Percentiles rank a stretch among this genome's conserved stretches.
phyloP scores from a whole-genome alignment of 2,888 invertebrate genomes.

The Ennomos erosarius region DNA sequence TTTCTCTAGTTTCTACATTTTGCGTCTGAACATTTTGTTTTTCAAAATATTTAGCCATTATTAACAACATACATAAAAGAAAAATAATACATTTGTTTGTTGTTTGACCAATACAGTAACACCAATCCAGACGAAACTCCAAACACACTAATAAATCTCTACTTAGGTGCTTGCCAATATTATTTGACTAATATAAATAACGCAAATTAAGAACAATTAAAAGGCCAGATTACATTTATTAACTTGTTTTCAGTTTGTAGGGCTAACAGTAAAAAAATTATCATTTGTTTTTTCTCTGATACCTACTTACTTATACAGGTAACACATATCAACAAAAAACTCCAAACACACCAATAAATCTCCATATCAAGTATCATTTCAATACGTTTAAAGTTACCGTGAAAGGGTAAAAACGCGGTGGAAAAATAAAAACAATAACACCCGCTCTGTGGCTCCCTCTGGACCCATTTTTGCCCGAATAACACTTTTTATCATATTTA shows the following conservation, averaged over 20 bases:
- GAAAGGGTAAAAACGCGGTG: slow-evolving; percentile 79
- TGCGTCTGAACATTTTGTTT: no score
- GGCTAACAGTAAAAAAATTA: no score
- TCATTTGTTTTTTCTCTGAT: no score
- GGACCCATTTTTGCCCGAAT: slow-evolving; percentile 79
- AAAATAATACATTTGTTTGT: no score
- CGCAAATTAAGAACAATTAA: no score
- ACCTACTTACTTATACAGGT: no score
- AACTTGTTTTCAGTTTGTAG: no score
- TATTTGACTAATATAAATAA: no score
- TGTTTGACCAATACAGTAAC: neutral
- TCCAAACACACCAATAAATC: slow-evolving; percentile 63
- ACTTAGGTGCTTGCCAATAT: slow-evolving; percentile 20
- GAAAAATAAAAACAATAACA: slow-evolving; percentile 82
- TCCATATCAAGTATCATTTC: slow-evolving; percentile 72
- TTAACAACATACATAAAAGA: no score
- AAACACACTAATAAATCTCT: slow-evolving; percentile 67
- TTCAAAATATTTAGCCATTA: no score
- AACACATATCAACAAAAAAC: slow-evolving; percentile 11
- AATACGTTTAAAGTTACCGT: slow-evolving; percentile 68
- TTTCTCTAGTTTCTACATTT: no score
- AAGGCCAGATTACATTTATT: no score
- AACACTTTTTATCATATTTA: slow-evolving; percentile 85
- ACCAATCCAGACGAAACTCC: slow-evolving; percentile 11
- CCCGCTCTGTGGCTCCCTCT: slow-evolving; percentile 59